phyloP scores from a whole-genome alignment of 2,797 vertebrate genomes.

The Pangasius macronema region DNA sequence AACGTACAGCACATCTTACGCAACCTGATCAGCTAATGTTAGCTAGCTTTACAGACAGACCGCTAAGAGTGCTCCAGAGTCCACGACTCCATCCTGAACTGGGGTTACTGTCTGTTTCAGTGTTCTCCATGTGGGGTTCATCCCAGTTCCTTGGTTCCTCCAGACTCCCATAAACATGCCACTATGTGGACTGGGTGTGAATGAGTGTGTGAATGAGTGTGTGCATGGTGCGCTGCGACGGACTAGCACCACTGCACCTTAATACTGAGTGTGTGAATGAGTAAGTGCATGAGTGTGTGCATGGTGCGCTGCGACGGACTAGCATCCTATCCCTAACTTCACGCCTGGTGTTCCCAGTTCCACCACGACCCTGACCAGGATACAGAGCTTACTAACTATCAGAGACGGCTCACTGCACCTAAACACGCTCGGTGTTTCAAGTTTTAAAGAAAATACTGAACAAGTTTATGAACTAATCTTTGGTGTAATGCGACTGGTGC shows the following conservation, averaged over 20 bases:
- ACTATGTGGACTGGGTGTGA: not conserved
- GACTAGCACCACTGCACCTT: too few relatives aligned
- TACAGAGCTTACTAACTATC: not conserved
- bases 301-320: not conserved
- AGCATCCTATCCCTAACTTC: not conserved
- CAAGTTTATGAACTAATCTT: not conserved
- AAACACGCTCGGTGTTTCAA: not conserved
- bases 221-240: not conserved
- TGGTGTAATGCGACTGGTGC: not conserved
- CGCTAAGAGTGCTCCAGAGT: not conserved
- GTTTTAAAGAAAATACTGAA: not conserved
- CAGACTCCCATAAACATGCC: not conserved
- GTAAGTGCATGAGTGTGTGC: too few relatives aligned
- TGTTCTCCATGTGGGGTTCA: not conserved
- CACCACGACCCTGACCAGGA: not conserved
- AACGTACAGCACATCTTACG: not conserved
- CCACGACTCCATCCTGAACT: not conserved
- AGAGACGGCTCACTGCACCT: not conserved
- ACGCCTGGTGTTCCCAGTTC: not conserved
- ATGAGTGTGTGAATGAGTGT: not conserved
- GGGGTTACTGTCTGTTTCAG: not conserved
- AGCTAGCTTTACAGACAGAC: too few relatives aligned
- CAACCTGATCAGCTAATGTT: too few relatives aligned
- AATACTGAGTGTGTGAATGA: too few relatives aligned
- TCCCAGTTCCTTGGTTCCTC: not conserved